phyloP scores from a whole-genome alignment of 92 coral and sea anemone genomes.

The Scolanthus callimorphus region DNA sequence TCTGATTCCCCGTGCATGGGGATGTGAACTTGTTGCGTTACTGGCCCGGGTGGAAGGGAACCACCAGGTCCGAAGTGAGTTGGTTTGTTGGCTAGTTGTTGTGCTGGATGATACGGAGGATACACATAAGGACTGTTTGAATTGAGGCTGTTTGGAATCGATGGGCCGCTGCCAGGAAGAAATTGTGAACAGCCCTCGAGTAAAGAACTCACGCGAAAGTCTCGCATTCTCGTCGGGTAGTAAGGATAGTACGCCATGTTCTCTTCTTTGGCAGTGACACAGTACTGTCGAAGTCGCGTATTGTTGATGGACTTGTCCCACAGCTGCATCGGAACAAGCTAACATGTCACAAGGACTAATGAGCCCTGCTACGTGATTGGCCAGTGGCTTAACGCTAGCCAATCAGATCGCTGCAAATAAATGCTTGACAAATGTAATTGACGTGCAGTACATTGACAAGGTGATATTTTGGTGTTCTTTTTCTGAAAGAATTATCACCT shows the following conservation, averaged over 20 bases:
- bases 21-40: conserved; percentile 70
- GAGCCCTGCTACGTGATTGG: conserved; percentile 76
- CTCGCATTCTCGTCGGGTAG: conserved; percentile 83
- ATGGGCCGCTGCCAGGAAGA: conserved; percentile 65
- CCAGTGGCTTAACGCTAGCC: conserved; percentile 50
- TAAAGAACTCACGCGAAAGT: conserved; percentile 89
- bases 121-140: conserved; percentile 72
- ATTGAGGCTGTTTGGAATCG: conserved; percentile 70
- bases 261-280: conserved; percentile 16
- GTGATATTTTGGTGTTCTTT: conserved; percentile 94
- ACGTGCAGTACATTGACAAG: conserved; percentile 93
- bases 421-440: conserved; percentile 87
- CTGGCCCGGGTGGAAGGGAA: conserved; percentile 28
- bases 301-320: conserved; percentile 78
- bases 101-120: conserved; percentile 78
- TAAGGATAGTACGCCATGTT: conserved; percentile 87
- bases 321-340: conserved; percentile 96
- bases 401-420: conserved; percentile 59
- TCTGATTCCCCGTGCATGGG: conserved; percentile 71
- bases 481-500: conserved; percentile 99
- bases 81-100: conserved; percentile 81
- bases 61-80: conserved; percentile 75
- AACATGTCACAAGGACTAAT: conserved; percentile 86
- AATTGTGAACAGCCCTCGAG: conserved; percentile 83
- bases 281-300: conserved; percentile 52